Base-by-base conservation (phyloP, 53 echinoderm and acorn worm genomes). In the Arbacia lixula region DNA sequence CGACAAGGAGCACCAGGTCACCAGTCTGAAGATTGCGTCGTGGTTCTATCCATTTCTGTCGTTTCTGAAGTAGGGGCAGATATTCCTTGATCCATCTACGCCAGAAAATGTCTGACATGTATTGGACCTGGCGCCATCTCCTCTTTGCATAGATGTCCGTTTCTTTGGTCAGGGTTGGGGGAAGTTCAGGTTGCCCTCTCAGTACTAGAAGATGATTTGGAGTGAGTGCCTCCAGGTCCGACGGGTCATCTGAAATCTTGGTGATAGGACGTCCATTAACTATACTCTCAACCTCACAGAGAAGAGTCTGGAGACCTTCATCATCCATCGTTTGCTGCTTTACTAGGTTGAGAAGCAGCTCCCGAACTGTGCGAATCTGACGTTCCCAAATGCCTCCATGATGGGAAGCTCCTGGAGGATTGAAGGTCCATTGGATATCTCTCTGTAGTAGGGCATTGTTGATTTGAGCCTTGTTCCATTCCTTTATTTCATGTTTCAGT, bases 311-410 rank as follows among this genome's bases (percentile, higher is more conserved):
- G 21, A 91, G 64, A 52, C 80, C 53, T n/a, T 85, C 85, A 66
- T 91, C 88, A 36, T 60, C 46, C 29, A 89, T 27, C 25, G 73
- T 84, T 71, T 92, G 92, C 66, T 92, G 65, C 49, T 58, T 86
- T 3, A 90, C 41, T 17, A 82, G 25, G 34, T 54, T 69, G 51
- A 52, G 31, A 8, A 90, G 53, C 73, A 90, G 19, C 75, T 87
- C 40, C 67, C 88, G 72, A 4, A 85, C 78, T 20, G 92, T 89
- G 38, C 86, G 55, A 32, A 92, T 89, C 63, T 89, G 89, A 4
- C 86, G 55, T 60, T 92, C 84, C 89, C 92, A 89, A 16, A 92
- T 64, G 3, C 92, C 92, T 2, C 89, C 86, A 60, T 67, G 74
- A 33, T 92, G 92, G 21, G 83, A 83, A 27, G 60, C 92, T 41